Conservation (phyloP, 2,888 invertebrate genomes). For the Plebejus argus region DNA sequence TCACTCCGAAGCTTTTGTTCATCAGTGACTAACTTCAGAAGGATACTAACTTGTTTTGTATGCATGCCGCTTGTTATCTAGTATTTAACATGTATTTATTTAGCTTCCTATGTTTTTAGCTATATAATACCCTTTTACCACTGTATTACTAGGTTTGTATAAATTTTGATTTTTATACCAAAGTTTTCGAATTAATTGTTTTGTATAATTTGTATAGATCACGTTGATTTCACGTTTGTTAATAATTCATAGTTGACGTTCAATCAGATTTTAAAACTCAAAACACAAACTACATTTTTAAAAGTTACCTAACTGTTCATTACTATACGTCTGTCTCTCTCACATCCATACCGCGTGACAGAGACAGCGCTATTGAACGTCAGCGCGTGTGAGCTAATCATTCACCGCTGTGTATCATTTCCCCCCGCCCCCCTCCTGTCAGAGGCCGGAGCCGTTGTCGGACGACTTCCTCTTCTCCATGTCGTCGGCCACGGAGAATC, state of each 20-base stretch:
- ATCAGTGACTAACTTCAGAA: background rate
- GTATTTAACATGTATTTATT: conserved; percentile 28
- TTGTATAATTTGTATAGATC: conserved; percentile 53
- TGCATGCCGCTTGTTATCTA: conserved; percentile 23
- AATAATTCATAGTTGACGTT: conserved; percentile 40
- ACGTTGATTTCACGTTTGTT: conserved; percentile 60
- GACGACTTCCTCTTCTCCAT: conserved; percentile 99
- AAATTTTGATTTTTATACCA: conserved; percentile 35
- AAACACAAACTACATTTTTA: background rate
- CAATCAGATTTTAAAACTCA: conserved; percentile 31
- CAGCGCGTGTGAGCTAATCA: conserved; percentile 68
- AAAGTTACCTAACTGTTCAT: background rate
- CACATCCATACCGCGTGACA: background rate
- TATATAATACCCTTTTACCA: background rate
- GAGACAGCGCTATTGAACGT: conserved; percentile 52
- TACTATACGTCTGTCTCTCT: background rate
- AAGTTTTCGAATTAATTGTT: conserved; percentile 36
- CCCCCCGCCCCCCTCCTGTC: conserved; percentile 80
- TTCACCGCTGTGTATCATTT: conserved; percentile 76
- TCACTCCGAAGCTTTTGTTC: conserved; percentile 12
- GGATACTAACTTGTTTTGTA: conserved; percentile 25
- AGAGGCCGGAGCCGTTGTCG: conserved; percentile 97
- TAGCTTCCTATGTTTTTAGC: background rate
- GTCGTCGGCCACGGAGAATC: conserved; percentile 89
- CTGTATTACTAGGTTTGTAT: conserved; percentile 32